These are phyloP conservation scores for Polydrusus cervinus DNA, from an alignment of 2,888 invertebrate genomes.

Conservation along the genomic window DNA sequence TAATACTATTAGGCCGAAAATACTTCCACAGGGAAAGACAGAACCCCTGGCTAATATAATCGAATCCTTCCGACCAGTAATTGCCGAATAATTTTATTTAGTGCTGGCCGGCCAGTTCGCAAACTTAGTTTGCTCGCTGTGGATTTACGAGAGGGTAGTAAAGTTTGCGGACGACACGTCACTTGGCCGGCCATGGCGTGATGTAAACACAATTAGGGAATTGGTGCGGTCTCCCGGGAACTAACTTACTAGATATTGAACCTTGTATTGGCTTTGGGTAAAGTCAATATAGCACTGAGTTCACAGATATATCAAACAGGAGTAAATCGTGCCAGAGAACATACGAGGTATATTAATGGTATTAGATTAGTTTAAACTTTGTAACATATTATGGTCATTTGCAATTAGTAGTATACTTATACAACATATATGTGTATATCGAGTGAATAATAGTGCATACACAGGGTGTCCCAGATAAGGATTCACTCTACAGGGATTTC, in stretches of 20 bases:
- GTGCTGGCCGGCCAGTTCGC: conserved; percentile 34
- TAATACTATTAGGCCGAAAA: neutral
- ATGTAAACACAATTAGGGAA: conserved; percentile 58
- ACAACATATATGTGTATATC: too few species aligned
- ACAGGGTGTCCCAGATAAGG: too few species aligned
- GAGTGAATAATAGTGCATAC: too few species aligned
- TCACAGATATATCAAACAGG: conserved; percentile 50
- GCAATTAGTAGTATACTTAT: conserved; percentile 10
- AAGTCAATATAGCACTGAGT: conserved; percentile 52
- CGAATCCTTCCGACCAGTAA: conserved; percentile 46
- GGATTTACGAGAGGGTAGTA: conserved; percentile 46
- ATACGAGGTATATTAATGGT: conserved; percentile 39
- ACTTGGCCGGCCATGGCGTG: conserved; percentile 56
- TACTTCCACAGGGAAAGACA: neutral
- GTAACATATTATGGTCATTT: neutral
- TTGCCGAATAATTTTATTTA: conserved; percentile 58
- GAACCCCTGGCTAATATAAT: conserved; percentile 45
- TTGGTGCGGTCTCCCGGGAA: conserved; percentile 50
- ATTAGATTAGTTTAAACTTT: conserved; percentile 40
- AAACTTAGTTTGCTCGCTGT: conserved; percentile 45
- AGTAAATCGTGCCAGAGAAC: conserved; percentile 51
- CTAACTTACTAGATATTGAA: conserved; percentile 53
- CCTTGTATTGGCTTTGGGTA: conserved; percentile 54
- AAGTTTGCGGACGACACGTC: conserved; percentile 59
- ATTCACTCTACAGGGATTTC: too few species aligned